These are phyloP conservation scores for Paralvinella palmiformis DNA, from an alignment of 1,140 invertebrate species.

Conservation along the genomic window DNA sequence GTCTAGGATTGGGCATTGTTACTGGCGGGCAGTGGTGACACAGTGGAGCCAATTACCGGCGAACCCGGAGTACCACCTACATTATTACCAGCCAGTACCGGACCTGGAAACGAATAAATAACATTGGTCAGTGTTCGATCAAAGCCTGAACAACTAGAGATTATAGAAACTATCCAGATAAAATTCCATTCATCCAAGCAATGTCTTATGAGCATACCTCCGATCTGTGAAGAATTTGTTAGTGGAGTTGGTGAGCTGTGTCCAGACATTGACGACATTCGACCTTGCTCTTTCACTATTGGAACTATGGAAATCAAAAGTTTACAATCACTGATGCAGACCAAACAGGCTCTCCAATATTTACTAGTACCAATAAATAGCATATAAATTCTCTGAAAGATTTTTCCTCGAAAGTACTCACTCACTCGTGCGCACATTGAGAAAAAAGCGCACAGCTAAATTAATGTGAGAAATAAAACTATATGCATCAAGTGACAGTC, in stretches of 20 bases:
- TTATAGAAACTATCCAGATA: too few species aligned
- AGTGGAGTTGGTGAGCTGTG: constrained; percentile 64
- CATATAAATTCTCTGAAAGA: too few species aligned
- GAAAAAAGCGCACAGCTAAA: too few species aligned
- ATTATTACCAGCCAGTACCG: constrained; percentile 33
- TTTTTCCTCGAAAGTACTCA: too few species aligned
- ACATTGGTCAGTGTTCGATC: neutral
- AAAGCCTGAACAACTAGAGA: too few species aligned
- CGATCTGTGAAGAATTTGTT: constrained; percentile 48
- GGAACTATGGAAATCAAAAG: constrained; percentile 63
- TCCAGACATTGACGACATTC: constrained; percentile 50
- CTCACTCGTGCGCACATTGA: too few species aligned
- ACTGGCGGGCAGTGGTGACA: constrained; percentile 39
- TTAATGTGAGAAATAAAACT: too few species aligned
- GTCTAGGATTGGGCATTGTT: neutral
- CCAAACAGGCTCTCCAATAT: too few species aligned
- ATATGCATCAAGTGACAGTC: too few species aligned
- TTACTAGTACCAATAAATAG: too few species aligned
- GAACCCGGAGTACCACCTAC: constrained; percentile 44
- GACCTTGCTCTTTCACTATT: constrained; percentile 79
- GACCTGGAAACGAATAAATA: constrained; percentile 20
- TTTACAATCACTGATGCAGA: too few species aligned
- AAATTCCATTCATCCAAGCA: too few species aligned
- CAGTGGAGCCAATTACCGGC: constrained; percentile 43
- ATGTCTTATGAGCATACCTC: neutral